Percentiles rank a stretch among this genome's conserved stretches.
Conservation (phyloP, 2,113 vertebrate species). For the Oenanthe melanoleuca region DNA sequence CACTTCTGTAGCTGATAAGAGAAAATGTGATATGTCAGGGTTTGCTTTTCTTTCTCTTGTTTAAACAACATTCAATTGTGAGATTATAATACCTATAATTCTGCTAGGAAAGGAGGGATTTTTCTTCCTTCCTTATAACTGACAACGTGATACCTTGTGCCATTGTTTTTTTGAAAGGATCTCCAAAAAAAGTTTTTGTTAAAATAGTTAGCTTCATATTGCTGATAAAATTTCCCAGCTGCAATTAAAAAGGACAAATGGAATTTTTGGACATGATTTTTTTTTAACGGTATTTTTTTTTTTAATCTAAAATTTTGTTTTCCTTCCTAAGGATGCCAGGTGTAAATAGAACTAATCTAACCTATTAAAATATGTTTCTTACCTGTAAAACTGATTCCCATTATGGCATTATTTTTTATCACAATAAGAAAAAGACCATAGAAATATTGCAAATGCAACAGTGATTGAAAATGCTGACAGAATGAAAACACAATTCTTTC, state of each 20-base stretch:
- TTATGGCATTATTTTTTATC: not conserved
- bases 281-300: fast-evolving
- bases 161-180: not conserved
- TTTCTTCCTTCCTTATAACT: not conserved
- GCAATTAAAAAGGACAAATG: not conserved
- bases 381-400: not conserved
- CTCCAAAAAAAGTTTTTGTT: not conserved
- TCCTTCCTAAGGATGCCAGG: not conserved
- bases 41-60: not conserved
- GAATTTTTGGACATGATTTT: not conserved
- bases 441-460: not conserved
- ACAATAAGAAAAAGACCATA: not conserved
- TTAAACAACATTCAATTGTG: not conserved
- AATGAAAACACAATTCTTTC: not conserved
- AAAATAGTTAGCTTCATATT: not conserved
- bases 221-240: not conserved
- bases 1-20: not conserved
- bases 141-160: not conserved
- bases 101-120: not conserved
- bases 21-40: not conserved
- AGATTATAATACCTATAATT: not conserved
- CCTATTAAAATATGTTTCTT: not conserved
- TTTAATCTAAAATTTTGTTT: not conserved
- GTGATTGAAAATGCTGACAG: not conserved
- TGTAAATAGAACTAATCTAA: not conserved